A percentile compares a stretch with the other conserved stretches of the same genome.
These are phyloP conservation scores for Andrena flavipes DNA, from an alignment of 2,888 invertebrate genomes.

Conservation along the genomic window DNA sequence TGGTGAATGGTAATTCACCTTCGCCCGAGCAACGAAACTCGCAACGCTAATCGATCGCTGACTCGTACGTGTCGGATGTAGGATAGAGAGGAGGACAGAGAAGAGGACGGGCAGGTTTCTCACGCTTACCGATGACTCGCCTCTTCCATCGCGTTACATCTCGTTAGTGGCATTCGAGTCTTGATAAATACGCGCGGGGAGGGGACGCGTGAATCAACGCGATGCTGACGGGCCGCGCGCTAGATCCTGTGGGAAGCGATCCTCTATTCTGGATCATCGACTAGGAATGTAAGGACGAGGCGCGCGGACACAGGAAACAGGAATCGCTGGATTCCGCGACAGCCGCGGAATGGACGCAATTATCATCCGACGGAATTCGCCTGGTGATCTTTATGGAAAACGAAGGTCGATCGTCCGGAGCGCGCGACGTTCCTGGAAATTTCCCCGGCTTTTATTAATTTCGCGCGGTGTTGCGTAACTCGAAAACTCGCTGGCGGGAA, in stretches of 20 bases:
- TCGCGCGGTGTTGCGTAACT: constrained; percentile 39
- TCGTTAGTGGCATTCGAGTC: constrained; percentile 42
- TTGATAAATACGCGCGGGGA: constrained; percentile 46
- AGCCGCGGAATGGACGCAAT: constrained; percentile 68
- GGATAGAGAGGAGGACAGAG: background rate
- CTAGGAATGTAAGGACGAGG: constrained; percentile 79
- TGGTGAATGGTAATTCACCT: constrained; percentile 14
- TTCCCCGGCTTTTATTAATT: constrained; percentile 43
- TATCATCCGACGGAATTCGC: constrained; percentile 56
- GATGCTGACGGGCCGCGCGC: constrained; percentile 6
- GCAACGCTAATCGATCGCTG: constrained; percentile 23
- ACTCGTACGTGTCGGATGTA: background rate
- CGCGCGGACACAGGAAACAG: constrained; percentile 55
- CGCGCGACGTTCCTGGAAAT: constrained; percentile 40
- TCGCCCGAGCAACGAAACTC: background rate
- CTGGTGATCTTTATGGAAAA: constrained; percentile 42
- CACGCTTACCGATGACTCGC: constrained; percentile 61
- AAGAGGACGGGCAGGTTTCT: constrained; percentile 41
- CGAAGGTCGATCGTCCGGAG: constrained; percentile 31
- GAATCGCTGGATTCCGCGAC: constrained; percentile 73
- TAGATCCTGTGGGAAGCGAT: constrained; percentile 50
- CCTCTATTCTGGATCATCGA: constrained; percentile 74
- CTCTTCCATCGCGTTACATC: constrained; percentile 35
- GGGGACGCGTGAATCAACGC: constrained; percentile 27
- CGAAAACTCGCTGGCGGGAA: constrained; percentile 19